Conservation (phyloP, 1,140 invertebrate genomes). For the Drosophila eugracilis region DNA sequence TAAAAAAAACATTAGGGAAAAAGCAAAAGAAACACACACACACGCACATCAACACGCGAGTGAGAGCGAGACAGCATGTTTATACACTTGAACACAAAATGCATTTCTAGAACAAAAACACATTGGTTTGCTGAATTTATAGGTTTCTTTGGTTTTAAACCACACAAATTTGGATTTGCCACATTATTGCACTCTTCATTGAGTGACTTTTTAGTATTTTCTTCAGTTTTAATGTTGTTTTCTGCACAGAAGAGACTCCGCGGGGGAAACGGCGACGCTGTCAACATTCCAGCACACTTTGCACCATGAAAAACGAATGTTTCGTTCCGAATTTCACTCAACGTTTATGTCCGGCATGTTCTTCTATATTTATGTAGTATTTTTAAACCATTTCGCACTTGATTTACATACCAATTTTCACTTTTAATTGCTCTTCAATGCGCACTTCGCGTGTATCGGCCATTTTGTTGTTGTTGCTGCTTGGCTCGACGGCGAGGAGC, state of each 20-base stretch:
- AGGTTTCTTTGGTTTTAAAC: not conserved
- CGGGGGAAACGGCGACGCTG: conserved; percentile 53
- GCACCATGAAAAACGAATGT: conserved; percentile 50
- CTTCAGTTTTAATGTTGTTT: conserved; percentile 20
- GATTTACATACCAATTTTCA: conserved; percentile 92
- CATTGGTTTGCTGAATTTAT: conserved; percentile 27
- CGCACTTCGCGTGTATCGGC: conserved; percentile 93
- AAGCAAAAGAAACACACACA: conserved; percentile 36
- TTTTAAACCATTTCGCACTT: conserved; percentile 62
- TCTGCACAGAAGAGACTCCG: conserved; percentile 23
- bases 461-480: conserved; percentile 88
- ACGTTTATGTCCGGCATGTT: conserved; percentile 15
- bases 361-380: conserved; percentile 22
- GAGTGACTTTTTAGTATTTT: not conserved
- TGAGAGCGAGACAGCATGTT: conserved; percentile 55
- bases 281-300: conserved; percentile 76
- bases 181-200: conserved; percentile 4
- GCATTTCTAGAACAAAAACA: conserved; percentile 64
- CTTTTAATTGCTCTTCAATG: conserved; percentile 94
- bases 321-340: conserved; percentile 38
- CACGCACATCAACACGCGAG: conserved; percentile 39
- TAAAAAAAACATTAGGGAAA: conserved; percentile 49
- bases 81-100: conserved; percentile 40
- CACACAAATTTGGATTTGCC: conserved; percentile 8
- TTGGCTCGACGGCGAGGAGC: conserved; percentile 61